A percentile compares a stretch with the other conserved stretches of the same genome.
phyloP scores from a whole-genome alignment of 2,113 vertebrate species.

The Pterophyllum scalare region DNA sequence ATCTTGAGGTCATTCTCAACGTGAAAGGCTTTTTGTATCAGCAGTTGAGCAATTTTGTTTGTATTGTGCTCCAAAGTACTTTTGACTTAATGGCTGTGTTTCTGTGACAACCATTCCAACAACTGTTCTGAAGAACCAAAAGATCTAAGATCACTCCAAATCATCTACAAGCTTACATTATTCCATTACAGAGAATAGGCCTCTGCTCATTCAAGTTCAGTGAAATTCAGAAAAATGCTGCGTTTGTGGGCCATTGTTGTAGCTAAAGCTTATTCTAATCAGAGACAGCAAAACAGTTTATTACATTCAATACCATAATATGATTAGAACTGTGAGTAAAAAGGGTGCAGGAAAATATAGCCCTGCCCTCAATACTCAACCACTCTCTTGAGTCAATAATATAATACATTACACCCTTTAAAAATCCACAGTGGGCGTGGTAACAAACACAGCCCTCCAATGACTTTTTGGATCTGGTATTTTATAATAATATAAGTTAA shows the following conservation, averaged over 20 bases:
- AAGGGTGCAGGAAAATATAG: neutral
- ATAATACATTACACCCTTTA: neutral
- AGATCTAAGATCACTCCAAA: neutral
- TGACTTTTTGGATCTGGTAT: neutral
- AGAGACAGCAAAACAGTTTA: neutral
- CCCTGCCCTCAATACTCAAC: neutral
- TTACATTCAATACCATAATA: neutral
- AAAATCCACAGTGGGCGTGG: neutral
- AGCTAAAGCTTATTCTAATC: neutral
- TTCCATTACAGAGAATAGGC: no score
- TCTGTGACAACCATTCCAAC: neutral
- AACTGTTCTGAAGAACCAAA: neutral
- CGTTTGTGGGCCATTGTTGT: neutral
- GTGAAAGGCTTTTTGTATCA: no score
- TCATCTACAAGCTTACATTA: no score
- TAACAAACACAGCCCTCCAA: neutral
- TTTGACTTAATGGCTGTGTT: neutral
- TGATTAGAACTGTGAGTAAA: neutral
- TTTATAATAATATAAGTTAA: neutral
- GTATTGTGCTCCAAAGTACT: neutral
- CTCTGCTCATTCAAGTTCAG: no score
- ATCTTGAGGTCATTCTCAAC: no score
- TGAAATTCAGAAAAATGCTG: neutral
- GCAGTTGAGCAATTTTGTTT: neutral
- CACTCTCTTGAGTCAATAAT: neutral